A percentile compares a stretch with the other conserved stretches of the same genome.
Evolutionary conservation across 2,797 vertebrate genomes (phyloP).

Genomic region (Scomberomorus guttatus): DNA sequence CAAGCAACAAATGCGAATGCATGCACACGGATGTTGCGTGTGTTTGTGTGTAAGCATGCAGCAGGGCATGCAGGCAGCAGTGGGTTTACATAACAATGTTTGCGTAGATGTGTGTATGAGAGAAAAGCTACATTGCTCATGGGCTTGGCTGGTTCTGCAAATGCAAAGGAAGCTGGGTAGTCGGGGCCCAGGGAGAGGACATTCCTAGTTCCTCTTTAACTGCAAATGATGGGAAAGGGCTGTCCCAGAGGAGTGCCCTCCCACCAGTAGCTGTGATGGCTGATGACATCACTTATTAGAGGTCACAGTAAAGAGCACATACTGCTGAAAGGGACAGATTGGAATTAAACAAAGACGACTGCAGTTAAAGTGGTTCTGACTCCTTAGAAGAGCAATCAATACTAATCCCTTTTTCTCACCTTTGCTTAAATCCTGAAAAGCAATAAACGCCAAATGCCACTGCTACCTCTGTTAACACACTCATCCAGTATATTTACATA

Average conservation of each 20-base stretch:
- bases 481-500: not conserved
- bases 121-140: slow-evolving; percentile 25
- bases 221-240: slow-evolving; percentile 50
- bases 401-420: slow-evolving; percentile 50
- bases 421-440: slow-evolving; percentile 37
- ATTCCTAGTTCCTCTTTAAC: slow-evolving; percentile 57
- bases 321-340: slow-evolving; percentile 71
- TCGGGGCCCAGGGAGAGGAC: slow-evolving; percentile 69
- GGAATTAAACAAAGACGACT: slow-evolving; percentile 68
- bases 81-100: slow-evolving; percentile 53
- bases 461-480: slow-evolving; percentile 25
- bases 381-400: slow-evolving; percentile 71
- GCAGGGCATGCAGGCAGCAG: slow-evolving; percentile 11
- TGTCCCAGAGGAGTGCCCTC: slow-evolving; percentile 61
- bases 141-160: slow-evolving; percentile 46
- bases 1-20: slow-evolving; percentile 12
- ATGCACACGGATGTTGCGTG: not conserved
- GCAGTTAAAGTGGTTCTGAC: slow-evolving; percentile 68
- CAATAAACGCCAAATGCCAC: slow-evolving; percentile 38
- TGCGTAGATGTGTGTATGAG: slow-evolving; percentile 5
- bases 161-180: slow-evolving; percentile 52
- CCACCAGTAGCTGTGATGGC: slow-evolving; percentile 55
- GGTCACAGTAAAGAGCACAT: slow-evolving; percentile 71
- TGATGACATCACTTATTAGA: slow-evolving; percentile 79
- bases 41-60: slow-evolving; percentile 2